Evolutionary conservation across 2,888 invertebrate genomes (phyloP), one percentile per base, ranked within the genome.

Genomic region (Papilio elwesi): DNA sequence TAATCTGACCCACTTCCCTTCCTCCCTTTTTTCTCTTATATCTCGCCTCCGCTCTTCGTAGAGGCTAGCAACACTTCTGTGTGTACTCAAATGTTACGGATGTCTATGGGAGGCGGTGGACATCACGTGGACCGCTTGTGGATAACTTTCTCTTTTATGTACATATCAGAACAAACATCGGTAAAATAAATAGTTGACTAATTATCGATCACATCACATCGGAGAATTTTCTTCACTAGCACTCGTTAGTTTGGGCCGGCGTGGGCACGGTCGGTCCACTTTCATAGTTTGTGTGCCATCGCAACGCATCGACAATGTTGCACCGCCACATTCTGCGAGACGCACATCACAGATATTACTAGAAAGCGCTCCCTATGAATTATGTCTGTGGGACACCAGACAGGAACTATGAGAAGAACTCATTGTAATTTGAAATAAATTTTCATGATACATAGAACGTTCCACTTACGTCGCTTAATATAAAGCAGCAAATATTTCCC

Each of bases 321-420:
- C 83, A 76, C 74, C 75, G 78, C 81, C 74, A 81, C 83, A 85
- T 84, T 84, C 82, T 85, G 80, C 74, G 78, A 79, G 75, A 74
- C 80, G 74, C 82, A 81, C 84, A 83, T 85, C 85, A 79, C 82
- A 85, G 83, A 85, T 86, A 87, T 86, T 87, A 84, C 86, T 89
- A 90, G 90, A 91, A 90, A 90, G 88, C 85, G 85, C 82, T 82
- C 84, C 85, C 85, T 81, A 81, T 79, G 83, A 83, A 82, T 79
- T 78, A 81, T 82, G 83, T 82, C 84, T 84, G 79, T 84, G 78
- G 82, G 82, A 84, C 81, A 82, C 81, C 70, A 76, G 75, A 69
- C 77, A 76, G 80, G 78, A 78, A 79, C 78, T 75, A 65, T 75
- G 70, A 73, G 75, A 76, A 70, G 75, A 77, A 71, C 70, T 71